phyloP scores from a whole-genome alignment of 2,888 invertebrate genomes.

The Brenthis ino region DNA sequence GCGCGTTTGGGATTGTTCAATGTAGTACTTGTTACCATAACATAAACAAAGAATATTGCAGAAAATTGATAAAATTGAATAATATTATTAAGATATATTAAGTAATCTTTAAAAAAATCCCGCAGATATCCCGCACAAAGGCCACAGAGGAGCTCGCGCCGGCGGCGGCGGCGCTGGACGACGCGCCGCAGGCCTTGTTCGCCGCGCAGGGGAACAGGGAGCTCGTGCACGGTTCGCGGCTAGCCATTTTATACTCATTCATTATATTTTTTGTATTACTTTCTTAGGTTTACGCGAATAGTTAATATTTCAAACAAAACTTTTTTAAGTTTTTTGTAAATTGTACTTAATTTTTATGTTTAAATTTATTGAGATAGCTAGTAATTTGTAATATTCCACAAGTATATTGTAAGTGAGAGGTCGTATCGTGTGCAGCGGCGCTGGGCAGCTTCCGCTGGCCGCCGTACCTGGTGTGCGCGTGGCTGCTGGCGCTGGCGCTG shows the following conservation, averaged over 20 bases:
- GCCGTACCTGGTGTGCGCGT: conserved; percentile 71
- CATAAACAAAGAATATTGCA: no score
- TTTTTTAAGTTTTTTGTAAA: no score
- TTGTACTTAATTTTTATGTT: no score
- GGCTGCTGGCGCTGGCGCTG: conserved; percentile 65
- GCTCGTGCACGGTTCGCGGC: conserved; percentile 58
- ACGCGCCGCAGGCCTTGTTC: conserved; percentile 45
- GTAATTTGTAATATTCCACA: no score
- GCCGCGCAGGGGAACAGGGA: conserved; percentile 52
- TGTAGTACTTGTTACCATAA: no score
- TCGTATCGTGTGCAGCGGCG: conserved; percentile 51
- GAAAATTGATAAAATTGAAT: no score
- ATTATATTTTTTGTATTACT: neutral
- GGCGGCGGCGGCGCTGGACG: no score
- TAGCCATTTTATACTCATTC: neutral
- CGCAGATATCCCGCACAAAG: conserved; percentile 40
- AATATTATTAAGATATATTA: neutral
- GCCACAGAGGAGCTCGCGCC: no score
- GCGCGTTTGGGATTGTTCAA: no score
- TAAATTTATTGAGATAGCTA: no score
- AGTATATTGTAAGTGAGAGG: no score
- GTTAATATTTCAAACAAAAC: no score
- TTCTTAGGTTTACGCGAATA: neutral
- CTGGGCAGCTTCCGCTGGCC: conserved; percentile 75
- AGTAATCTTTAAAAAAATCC: conserved; percentile 47